phyloP scores from a whole-genome alignment of 1,140 invertebrate genomes.

The Myzus persicae region DNA sequence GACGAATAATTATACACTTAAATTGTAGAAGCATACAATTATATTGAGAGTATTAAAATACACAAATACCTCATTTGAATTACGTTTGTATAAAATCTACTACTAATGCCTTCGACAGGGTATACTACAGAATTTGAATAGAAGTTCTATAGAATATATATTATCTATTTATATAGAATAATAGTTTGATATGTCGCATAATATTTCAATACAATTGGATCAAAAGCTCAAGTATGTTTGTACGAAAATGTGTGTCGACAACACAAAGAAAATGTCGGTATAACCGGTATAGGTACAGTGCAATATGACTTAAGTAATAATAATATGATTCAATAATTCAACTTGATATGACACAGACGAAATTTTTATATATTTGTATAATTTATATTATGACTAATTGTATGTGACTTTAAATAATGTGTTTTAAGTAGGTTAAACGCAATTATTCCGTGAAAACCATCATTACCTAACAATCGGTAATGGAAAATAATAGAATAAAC shows the following conservation, averaged over 20 bases:
- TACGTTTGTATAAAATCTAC: neutral
- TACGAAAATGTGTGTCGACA: neutral
- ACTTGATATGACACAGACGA: neutral
- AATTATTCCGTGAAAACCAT: neutral
- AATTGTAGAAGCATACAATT: neutral
- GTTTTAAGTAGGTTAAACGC: neutral
- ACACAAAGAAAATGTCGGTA: neutral
- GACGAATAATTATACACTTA: neutral
- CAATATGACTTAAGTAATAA: neutral
- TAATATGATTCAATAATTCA: neutral
- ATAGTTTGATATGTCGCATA: neutral
- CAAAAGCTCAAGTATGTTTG: neutral
- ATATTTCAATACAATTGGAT: neutral
- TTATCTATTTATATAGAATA: neutral
- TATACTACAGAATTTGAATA: neutral
- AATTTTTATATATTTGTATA: neutral
- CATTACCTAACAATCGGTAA: constrained; percentile 17
- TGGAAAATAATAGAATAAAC: neutral
- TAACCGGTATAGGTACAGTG: neutral
- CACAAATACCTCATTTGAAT: neutral
- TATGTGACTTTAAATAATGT: neutral
- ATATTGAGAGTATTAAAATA: neutral
- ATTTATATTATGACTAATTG: neutral
- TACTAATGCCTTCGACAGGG: neutral
- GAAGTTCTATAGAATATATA: neutral